phyloP scores from a whole-genome alignment of 2,888 invertebrate species.

The Lasioglossum villosulum region DNA sequence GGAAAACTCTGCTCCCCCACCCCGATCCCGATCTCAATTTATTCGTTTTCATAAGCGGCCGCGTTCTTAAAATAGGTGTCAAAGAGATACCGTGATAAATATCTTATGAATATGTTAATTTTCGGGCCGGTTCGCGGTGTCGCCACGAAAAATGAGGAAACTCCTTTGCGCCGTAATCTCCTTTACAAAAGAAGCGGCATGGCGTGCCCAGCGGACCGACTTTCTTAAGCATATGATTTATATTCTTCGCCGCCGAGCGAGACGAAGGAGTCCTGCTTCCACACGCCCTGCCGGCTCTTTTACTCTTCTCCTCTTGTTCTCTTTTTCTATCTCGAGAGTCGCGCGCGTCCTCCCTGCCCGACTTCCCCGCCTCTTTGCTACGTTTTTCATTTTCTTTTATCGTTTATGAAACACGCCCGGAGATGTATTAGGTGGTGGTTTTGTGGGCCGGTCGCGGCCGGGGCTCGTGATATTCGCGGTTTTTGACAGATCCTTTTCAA shows the following conservation, averaged over 20 bases:
- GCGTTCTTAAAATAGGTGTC: constrained; percentile 67
- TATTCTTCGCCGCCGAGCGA: constrained; percentile 58
- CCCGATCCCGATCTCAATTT: constrained; percentile 45
- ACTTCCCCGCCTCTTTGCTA: neutral
- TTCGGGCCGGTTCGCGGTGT: neutral
- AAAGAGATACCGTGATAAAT: constrained; percentile 71
- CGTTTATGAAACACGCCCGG: constrained; percentile 34
- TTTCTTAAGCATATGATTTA: constrained; percentile 71
- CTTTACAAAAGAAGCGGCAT: constrained; percentile 64
- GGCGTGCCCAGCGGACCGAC: constrained; percentile 25
- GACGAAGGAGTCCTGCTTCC: constrained; percentile 54
- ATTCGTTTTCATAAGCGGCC: constrained; percentile 59
- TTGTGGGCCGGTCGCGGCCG: neutral
- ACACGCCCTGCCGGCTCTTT: constrained; percentile 27
- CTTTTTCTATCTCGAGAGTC: neutral
- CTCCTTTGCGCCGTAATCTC: constrained; percentile 67
- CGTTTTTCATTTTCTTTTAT: constrained; percentile 54
- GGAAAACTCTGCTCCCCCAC: neutral
- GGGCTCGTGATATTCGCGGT: neutral
- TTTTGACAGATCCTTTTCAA: constrained; percentile 28
- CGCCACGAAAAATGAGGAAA: constrained; percentile 67
- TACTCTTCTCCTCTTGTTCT: constrained; percentile 15
- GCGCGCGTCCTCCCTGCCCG: neutral
- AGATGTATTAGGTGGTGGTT: constrained; percentile 22
- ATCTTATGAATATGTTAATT: constrained; percentile 74